Conservation (phyloP, 53 echinoderm and acorn worm genomes). For the Apostichopus leukothele region DNA sequence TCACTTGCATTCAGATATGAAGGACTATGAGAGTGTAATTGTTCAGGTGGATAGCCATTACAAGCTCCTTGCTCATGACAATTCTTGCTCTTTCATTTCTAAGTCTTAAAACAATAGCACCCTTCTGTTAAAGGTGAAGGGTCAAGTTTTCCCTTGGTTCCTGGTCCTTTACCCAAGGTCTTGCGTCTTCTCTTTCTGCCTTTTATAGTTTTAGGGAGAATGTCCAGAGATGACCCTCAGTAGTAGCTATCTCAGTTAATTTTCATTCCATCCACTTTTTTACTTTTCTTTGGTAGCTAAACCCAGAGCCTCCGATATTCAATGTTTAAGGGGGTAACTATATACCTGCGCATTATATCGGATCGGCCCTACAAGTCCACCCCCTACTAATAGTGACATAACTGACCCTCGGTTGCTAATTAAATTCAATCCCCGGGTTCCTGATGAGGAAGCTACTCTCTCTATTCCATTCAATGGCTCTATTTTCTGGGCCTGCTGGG, state of each 20-base stretch:
- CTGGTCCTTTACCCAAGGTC: not conserved
- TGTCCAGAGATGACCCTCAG: not conserved
- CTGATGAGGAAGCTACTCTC: not conserved
- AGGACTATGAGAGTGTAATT: no score
- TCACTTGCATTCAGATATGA: no score
- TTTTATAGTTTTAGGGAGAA: not conserved
- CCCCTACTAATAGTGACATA: constrained; percentile 34
- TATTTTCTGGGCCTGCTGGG: constrained; percentile 21
- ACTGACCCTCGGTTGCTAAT: constrained; percentile 32
- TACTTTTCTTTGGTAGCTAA: no score
- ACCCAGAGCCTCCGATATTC: not conserved
- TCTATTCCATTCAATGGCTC: constrained; percentile 1
- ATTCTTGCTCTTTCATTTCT: not conserved
- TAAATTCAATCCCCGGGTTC: constrained; percentile 25
- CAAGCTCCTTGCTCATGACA: no score
- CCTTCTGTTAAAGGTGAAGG: not conserved
- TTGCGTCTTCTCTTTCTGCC: not conserved
- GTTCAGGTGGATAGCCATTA: no score
- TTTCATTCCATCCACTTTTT: no score
- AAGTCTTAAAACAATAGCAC: not conserved
- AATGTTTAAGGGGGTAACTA: not conserved
- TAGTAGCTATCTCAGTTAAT: not conserved
- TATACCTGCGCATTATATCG: not conserved
- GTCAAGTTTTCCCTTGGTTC: not conserved
- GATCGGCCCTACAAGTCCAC: constrained; percentile 3